Base-by-base conservation (phyloP, 2,113 vertebrate species). In the Eudyptes chrysolophus region DNA sequence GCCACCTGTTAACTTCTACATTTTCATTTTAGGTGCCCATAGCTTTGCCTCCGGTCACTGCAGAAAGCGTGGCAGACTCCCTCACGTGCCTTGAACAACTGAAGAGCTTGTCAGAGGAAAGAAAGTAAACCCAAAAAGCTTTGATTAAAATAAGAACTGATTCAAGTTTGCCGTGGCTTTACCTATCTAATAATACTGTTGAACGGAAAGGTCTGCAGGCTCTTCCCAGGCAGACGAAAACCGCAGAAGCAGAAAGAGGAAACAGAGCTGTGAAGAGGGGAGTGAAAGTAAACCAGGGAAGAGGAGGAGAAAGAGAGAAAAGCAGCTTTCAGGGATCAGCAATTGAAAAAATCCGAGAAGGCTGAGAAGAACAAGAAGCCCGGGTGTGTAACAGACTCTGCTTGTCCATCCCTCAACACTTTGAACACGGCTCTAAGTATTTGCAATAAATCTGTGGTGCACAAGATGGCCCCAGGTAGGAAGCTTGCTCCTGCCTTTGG, bases 11-110 rank as follows among this genome's bases (percentile, higher is more conserved):
- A 13, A n/a, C 32, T 54, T 58, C 8, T 44, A 6, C 6, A 42
- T 93, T 65, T 96, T 58, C 27, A 13, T 78, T 82, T 30, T 44
- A 97, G 93, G 38, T 87, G 25, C 61, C 95, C 58, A 76, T 72
- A 83, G 58, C 90, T 87, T 87, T 98, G 70, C 85, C 81, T 11
- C n/a, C 15, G 8, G 84, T 95, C 61, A 64, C 90, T n/a, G 83
- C 96, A 96, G 97, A 97, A 42, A 84, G 34, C 3, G 3, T 72
- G n/a, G 44, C 94, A 34, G 94, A 95, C 36, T 86, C 90, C 29
- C 84, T 96, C 72, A 75, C 21, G 6, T 88, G 70, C 25, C 16
- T 61, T 70, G 87, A 36, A 61, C 85, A 84, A 75, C 42, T 3
- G 7, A 96, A 95, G 81, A 75, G 27, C 20, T 72, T 75, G 3